phyloP scores from a whole-genome alignment of 2,113 vertebrate genomes.

The Noturus placidus region DNA sequence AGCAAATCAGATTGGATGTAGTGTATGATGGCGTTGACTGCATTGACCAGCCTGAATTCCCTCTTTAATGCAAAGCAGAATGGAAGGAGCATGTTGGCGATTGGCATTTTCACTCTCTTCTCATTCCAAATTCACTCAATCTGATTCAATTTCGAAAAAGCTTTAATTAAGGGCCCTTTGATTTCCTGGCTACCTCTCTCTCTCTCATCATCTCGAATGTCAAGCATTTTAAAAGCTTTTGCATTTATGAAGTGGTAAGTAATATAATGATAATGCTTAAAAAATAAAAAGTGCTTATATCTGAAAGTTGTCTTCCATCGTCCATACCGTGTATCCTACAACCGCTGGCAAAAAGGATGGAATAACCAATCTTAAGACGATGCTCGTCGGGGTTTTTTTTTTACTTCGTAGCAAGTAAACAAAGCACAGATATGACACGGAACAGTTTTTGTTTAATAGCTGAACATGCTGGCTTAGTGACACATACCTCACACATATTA shows the following conservation, averaged over 20 bases:
- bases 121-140: not conserved
- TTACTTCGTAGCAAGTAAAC: no score
- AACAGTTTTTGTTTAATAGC: no score
- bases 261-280: not conserved
- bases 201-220: not conserved
- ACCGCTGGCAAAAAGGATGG: no score
- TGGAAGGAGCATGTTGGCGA: not conserved
- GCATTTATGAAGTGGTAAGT: not conserved
- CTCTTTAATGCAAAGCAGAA: not conserved
- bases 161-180: not conserved
- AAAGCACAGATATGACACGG: no score
- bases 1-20: not conserved
- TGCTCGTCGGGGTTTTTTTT: no score
- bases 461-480: no score
- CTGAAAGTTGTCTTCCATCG: not conserved
- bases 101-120: not conserved
- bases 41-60: not conserved
- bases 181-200: not conserved
- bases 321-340: no score
- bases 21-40: not conserved
- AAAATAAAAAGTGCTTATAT: not conserved
- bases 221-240: not conserved
- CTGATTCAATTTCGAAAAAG: not conserved
- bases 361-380: no score
- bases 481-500: no score